A percentile compares a stretch with the other conserved stretches of the same genome.
Evolutionary conservation across 2,113 vertebrate genomes (phyloP).

Genomic region (Dipodomys merriami): DNA sequence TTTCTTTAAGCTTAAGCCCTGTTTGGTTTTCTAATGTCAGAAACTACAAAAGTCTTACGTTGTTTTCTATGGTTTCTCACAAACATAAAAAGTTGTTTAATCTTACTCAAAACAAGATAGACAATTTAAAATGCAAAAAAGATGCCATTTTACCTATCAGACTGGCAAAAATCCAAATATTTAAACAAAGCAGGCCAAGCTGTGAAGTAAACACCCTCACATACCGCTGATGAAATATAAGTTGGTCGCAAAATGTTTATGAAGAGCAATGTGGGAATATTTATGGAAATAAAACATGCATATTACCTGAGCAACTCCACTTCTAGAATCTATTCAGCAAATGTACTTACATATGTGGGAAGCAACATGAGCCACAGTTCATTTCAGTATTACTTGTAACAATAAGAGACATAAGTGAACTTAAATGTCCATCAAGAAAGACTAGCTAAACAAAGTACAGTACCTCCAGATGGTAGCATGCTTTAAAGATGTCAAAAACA

Average conservation of each 20-base stretch:
- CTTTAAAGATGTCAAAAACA: neutral
- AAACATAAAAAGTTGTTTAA: neutral
- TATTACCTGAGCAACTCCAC: neutral
- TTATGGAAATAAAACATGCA: slow-evolving; percentile 26
- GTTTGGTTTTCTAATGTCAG: slow-evolving; percentile 3
- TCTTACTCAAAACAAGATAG: slow-evolving; percentile 15
- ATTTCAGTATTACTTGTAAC: neutral
- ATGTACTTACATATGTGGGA: slow-evolving; percentile 22
- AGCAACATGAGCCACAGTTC: neutral
- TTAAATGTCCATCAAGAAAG: neutral
- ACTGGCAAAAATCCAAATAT: neutral
- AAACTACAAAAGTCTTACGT: neutral
- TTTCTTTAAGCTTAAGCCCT: neutral
- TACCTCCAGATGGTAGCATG: neutral
- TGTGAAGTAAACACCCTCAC: neutral
- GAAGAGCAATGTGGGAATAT: neutral
- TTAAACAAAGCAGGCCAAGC: neutral
- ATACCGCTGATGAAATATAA: neutral
- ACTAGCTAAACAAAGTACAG: neutral
- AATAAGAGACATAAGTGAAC: neutral
- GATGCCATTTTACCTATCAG: neutral
- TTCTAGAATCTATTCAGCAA: slow-evolving; percentile 31
- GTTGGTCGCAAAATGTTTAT: neutral
- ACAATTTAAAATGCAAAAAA: slow-evolving; percentile 5
- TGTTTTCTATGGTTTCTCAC: neutral